A percentile compares a stretch with the other conserved stretches of the same genome.
Conservation (phyloP, 2,888 invertebrate species). For the Tenthredo distinguenda region DNA sequence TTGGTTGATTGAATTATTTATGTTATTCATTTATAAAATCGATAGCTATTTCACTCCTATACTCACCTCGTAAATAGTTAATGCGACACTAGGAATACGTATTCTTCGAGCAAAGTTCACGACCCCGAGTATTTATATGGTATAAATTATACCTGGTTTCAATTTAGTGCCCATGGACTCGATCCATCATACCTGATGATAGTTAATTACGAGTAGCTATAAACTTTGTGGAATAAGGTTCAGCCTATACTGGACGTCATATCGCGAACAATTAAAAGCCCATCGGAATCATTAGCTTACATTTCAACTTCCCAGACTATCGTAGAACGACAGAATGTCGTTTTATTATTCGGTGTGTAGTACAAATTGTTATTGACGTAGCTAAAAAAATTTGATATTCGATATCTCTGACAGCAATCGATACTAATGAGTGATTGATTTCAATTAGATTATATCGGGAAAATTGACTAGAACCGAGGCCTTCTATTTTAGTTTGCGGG, state of each 20-base stretch:
- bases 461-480: neutral
- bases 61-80: neutral
- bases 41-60: neutral
- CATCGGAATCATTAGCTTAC: neutral
- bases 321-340: neutral
- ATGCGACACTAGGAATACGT: neutral
- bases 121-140: constrained; percentile 11
- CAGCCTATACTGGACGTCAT: neutral
- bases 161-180: constrained; percentile 17
- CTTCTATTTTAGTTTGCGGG: neutral
- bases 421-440: neutral
- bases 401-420: neutral
- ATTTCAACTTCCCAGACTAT: neutral
- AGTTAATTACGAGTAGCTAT: neutral
- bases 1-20: neutral
- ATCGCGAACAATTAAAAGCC: neutral
- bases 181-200: constrained; percentile 28
- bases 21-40: neutral
- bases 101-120: constrained; percentile 4
- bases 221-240: neutral
- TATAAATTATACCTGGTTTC: constrained; percentile 3
- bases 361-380: neutral
- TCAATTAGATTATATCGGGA: neutral
- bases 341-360: neutral
- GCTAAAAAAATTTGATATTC: neutral